A percentile compares a stretch with the other conserved stretches of the same genome.
phyloP scores from a whole-genome alignment of 2,113 vertebrate species.

The Halcyon senegalensis region DNA sequence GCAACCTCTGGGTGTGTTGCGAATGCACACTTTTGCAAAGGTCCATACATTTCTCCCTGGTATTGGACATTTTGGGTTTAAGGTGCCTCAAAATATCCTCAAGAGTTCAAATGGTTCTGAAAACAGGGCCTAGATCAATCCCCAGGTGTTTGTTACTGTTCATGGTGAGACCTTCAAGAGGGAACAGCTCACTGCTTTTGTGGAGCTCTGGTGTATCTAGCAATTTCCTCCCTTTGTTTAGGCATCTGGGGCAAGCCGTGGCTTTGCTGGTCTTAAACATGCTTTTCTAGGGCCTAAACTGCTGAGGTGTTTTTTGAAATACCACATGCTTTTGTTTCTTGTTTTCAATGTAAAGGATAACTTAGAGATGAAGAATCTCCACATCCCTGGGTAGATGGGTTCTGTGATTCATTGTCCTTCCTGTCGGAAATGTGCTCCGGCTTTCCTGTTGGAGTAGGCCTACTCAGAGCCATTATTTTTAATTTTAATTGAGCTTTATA shows the following conservation, averaged over 20 bases:
- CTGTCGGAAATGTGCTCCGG: not conserved
- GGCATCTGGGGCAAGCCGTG: not conserved
- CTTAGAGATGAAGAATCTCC: not conserved
- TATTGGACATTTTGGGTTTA: not conserved
- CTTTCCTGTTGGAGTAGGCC: not conserved
- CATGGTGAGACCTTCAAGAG: not conserved
- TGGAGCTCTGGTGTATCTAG: not conserved
- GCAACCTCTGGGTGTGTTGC: not conserved
- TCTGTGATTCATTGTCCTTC: not conserved
- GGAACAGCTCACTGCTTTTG: not conserved
- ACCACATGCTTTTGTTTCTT: not conserved
- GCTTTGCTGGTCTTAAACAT: not conserved
- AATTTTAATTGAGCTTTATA: not conserved
- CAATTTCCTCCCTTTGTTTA: not conserved
- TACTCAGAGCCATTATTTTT: not conserved
- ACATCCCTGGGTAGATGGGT: not conserved
- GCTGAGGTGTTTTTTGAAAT: not conserved
- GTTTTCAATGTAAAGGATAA: not conserved
- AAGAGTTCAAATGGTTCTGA: not conserved
- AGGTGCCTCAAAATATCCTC: not conserved
- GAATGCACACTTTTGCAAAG: not conserved
- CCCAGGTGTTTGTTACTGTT: not conserved
- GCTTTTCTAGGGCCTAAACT: not conserved
- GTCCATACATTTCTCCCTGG: accelerated
- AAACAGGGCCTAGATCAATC: not conserved